Base-by-base conservation (phyloP, 2,113 vertebrate genomes). In the Terrapene triunguis region DNA sequence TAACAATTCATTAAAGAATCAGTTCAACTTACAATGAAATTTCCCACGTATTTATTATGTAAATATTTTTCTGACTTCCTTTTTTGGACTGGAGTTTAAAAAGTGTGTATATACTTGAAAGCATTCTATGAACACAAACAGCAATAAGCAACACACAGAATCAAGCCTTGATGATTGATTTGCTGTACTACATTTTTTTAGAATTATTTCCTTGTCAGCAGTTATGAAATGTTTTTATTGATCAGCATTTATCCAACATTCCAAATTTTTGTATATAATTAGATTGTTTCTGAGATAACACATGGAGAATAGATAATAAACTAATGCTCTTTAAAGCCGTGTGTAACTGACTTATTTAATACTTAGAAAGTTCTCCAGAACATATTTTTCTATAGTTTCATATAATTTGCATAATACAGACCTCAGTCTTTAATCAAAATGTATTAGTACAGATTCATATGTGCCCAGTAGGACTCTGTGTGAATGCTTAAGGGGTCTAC, bases 261-360 rank as follows among this genome's bases (percentile, higher is more conserved):
- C 99, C 99, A 99, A 98, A 99, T 99, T 99, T 98, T 99, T 99
- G 98, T 99, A 99, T 97, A 99, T 99, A 99, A 98, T 96, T 98
- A 98, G 96, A 98, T 97, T 98, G 98, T 99, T 99, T 99, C 98
- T 99, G 98, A 99, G 97, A 96, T 99, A 99, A 99, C 98, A 99
- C 98, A 98, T 98, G 98, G 98, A 98, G 98, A 98, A 97, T 98
- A 98, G 98, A 96, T 98, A 99, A 99, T 99, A 99, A 99, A 99
- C 98, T 98, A 99, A 99, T 98, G 98, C 97, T 99, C 98, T 99
- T 99, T 98, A 98, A 98, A 97, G 84, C 9, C 91, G 95, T 98
- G 97, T 98, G 94, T 93, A 95, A 88, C 94, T 50, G 91, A 96
- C 76, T 95, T 92, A 84, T 97, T 98, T 96, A 94, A 94, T 87